Evolutionary conservation across 2,113 vertebrate genomes (phyloP), one percentile per base, ranked within the genome.

Genomic region (Cygnus buccinator): DNA sequence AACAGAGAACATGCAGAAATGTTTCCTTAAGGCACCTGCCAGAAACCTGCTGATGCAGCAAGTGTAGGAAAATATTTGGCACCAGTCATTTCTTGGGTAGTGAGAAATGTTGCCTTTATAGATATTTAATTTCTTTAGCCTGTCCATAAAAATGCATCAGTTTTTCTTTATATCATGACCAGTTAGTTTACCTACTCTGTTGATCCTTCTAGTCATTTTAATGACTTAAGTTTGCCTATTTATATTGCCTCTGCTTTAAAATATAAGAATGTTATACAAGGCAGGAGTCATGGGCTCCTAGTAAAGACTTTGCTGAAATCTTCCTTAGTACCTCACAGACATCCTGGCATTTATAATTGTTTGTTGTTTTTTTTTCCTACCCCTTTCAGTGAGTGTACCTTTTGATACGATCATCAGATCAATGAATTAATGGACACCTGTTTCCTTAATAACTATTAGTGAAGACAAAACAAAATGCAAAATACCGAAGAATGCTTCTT

Each of bases 1-100:
- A 91, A 61, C 0, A 75, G 54, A 92, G 62, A 91, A 72, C 14
- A 39, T 75, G 66, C 29, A 93, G 43, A 89, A 95, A 84, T 52
- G 48, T 82, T 94, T 92, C 66, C 23, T 84, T 82, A 63, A 95
- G 70, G n/a, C 87, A 96, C 80, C 89, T 94, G 85, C 75, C 79
- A 93, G 83, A 96, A 93, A 94, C n/a, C 18, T 89, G 52, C 28
- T 89, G 37, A 68, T 81, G 33, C 35, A 78, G 72, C 77, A 84
- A 3, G 2, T 48, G 35, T 57, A 68, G 39, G 71, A 78, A 92
- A 95, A 68, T 75, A 78, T 29, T 72, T 94, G 77, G 33, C 66
- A 82, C 20, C 4, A 21, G 35, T n/a, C 17, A 43, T 78, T 88
- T 82, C 46, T 87, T 13, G 26, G 29, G 22, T 67, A 78, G 48